Evolutionary conservation across 1,140 invertebrate genomes (phyloP).

Genomic region (Drosophila nasuta): DNA sequence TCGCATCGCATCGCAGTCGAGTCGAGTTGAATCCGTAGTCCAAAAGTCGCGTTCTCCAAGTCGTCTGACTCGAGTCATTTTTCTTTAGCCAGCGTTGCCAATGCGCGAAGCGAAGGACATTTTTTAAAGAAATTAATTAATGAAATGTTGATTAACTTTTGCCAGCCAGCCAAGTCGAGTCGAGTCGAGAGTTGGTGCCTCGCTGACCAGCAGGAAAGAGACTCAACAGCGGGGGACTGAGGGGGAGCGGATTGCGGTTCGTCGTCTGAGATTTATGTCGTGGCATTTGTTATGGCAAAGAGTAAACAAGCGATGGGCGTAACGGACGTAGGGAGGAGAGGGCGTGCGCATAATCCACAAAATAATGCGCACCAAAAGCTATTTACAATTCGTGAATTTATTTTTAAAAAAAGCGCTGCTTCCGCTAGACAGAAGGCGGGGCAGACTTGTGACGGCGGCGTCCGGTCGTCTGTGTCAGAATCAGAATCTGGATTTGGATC

Average conservation of each 20-base stretch:
- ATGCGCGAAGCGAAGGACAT: conserved; percentile 59
- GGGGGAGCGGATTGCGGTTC: conserved; percentile 10
- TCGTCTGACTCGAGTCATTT: conserved; percentile 65
- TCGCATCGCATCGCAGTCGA: not conserved
- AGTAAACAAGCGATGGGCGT: conserved; percentile 78
- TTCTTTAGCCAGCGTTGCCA: conserved; percentile 48
- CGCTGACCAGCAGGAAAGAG: conserved; percentile 24
- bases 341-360: conserved; percentile 79
- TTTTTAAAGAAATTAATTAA: conserved; percentile 84
- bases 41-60: conserved; percentile 35
- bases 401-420: conserved; percentile 61
- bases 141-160: conserved; percentile 84
- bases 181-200: conserved; percentile 17
- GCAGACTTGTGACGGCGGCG: not conserved
- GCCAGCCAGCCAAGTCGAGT: conserved; percentile 56
- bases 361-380: conserved; percentile 80
- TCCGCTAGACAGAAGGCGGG: not conserved
- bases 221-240: not conserved
- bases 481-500: conserved; percentile 52
- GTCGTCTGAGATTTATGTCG: conserved; percentile 79
- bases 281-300: conserved; percentile 78
- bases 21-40: not conserved
- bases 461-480: conserved; percentile 20
- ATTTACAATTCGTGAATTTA: conserved; percentile 79
- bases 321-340: conserved; percentile 20